Evolutionary conservation across 64 coral and sea anemone species (phyloP).

Genomic region (Montipora sp.): DNA sequence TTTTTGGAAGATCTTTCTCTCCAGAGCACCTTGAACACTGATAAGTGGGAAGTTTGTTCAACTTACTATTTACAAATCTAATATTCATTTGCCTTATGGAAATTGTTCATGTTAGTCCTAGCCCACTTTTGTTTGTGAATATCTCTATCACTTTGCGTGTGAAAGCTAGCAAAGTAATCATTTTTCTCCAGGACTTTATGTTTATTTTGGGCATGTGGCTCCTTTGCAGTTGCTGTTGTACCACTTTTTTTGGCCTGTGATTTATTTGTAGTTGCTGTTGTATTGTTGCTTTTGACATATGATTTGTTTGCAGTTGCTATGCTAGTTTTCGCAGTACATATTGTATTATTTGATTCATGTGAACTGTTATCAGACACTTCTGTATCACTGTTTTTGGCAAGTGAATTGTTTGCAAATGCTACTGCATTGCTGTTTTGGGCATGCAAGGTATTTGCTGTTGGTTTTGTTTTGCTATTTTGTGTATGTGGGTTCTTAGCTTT

Average conservation of each 20-base stretch:
- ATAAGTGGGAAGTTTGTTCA: too few relatives aligned
- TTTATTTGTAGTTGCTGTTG: constrained; percentile 45
- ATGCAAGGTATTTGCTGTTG: constrained; percentile 54
- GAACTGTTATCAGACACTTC: constrained; percentile 41
- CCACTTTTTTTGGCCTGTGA: constrained; percentile 35
- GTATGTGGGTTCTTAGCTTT: constrained; percentile 19
- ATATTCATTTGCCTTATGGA: constrained; percentile 41
- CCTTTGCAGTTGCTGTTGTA: background rate
- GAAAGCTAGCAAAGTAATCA: constrained; percentile 34
- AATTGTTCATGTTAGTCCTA: constrained; percentile 19
- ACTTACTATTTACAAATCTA: too few relatives aligned
- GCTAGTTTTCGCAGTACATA: constrained; percentile 41
- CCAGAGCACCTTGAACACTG: too few relatives aligned
- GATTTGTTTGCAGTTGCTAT: constrained; percentile 48
- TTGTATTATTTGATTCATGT: constrained; percentile 46
- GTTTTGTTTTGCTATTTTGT: constrained; percentile 52
- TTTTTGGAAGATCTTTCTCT: constrained; percentile 45
- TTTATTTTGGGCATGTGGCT: constrained; percentile 21
- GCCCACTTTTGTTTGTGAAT: constrained; percentile 51
- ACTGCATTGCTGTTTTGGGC: constrained; percentile 1
- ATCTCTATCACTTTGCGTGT: constrained; percentile 44
- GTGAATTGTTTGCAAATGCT: background rate
- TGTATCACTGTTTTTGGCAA: constrained; percentile 14
- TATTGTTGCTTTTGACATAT: constrained; percentile 27
- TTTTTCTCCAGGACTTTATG: constrained; percentile 31